Evolutionary conservation across 2,888 invertebrate species (phyloP).

Genomic region (Xylocampa areola): DNA sequence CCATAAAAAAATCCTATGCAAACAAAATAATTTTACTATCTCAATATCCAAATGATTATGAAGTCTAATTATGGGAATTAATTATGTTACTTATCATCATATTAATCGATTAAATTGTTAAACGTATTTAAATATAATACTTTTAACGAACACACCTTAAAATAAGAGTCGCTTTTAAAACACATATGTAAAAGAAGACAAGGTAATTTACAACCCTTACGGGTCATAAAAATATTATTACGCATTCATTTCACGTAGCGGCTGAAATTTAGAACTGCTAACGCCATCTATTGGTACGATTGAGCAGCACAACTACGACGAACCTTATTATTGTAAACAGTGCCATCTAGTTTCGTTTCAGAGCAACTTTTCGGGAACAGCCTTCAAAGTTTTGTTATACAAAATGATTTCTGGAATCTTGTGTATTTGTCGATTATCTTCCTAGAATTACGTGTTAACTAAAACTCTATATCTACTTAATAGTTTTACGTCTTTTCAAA

Average conservation of each 20-base stretch:
- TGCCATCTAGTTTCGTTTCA: slow-evolving; percentile 28
- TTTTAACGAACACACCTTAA: background rate
- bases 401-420: background rate
- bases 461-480: no score
- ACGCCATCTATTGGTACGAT: slow-evolving; percentile 64
- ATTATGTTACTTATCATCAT: slow-evolving; percentile 1
- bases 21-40: no score
- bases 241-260: slow-evolving; percentile 26
- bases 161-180: slow-evolving; percentile 17
- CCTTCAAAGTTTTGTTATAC: background rate
- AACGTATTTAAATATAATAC: background rate
- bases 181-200: slow-evolving; percentile 13
- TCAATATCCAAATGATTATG: slow-evolving; percentile 1
- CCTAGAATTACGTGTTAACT: no score
- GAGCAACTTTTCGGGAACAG: background rate
- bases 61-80: background rate
- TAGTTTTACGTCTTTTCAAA: no score
- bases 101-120: slow-evolving; percentile 10
- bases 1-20: no score
- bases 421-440: rapidly evolving
- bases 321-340: slow-evolving; percentile 20
- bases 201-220: slow-evolving; percentile 29
- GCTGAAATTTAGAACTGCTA: slow-evolving; percentile 47
- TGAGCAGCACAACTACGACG: background rate
- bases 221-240: slow-evolving; percentile 45